Conservation (phyloP, 1,140 invertebrate genomes). For the Neoseiulus cucumeris region DNA sequence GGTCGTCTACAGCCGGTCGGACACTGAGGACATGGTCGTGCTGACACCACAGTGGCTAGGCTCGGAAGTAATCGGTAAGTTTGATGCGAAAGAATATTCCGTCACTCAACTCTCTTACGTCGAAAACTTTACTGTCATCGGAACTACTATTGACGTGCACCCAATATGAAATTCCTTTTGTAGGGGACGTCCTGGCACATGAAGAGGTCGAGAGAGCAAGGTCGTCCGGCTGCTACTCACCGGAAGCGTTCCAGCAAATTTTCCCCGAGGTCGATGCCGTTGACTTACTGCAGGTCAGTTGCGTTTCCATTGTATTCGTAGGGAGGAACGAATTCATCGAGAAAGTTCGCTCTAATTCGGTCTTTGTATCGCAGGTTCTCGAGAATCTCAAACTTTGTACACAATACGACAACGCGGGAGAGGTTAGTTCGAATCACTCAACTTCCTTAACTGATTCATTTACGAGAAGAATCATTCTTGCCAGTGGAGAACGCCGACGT, state of each 20-base stretch:
- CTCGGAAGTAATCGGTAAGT: conserved; percentile 40
- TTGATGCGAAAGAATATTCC: background rate
- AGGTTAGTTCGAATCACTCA: conserved; percentile 25
- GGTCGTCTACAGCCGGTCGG: conserved; percentile 33
- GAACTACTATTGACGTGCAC: too few species aligned
- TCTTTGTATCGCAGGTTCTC: conserved; percentile 31
- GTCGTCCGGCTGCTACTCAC: conserved; percentile 50
- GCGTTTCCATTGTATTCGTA: background rate
- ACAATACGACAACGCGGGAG: conserved; percentile 48
- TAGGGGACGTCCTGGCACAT: conserved; percentile 38
- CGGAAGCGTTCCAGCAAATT: conserved; percentile 54
- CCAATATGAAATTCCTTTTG: background rate
- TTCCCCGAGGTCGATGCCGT: conserved; percentile 50
- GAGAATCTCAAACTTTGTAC: conserved; percentile 49
- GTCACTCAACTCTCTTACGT: too few species aligned
- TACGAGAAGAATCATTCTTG: too few species aligned
- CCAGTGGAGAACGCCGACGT: too few species aligned
- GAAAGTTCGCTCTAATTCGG: background rate
- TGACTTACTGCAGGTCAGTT: conserved; percentile 36
- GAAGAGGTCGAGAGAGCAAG: conserved; percentile 42
- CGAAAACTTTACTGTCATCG: too few species aligned
- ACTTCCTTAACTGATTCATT: too few species aligned
- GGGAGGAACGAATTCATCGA: background rate
- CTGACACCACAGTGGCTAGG: conserved; percentile 53
- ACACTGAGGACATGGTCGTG: conserved; percentile 43